phyloP scores from a whole-genome alignment of 2,888 invertebrate species.

The Himalopsyche japonica region DNA sequence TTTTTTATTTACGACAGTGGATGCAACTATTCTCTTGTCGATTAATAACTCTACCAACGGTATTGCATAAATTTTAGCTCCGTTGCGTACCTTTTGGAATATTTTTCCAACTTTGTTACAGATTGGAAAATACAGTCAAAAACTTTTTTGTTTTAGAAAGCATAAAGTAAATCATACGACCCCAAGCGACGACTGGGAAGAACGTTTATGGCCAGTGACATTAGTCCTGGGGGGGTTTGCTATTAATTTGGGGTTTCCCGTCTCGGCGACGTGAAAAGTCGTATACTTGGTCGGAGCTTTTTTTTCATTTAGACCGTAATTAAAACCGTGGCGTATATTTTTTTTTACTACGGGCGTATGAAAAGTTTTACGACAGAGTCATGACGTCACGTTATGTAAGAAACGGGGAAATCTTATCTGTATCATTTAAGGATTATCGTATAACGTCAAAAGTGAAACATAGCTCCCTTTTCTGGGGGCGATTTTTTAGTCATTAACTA shows the following conservation, averaged over 20 bases:
- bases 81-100: too few species aligned
- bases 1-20: too few species aligned
- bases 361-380: background rate
- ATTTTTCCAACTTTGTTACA: too few species aligned
- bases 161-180: background rate
- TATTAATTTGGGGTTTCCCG: background rate
- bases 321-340: background rate
- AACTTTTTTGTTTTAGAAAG: background rate
- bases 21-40: too few species aligned
- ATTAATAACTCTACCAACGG: too few species aligned
- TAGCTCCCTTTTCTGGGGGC: background rate
- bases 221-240: background rate
- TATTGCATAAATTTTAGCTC: too few species aligned
- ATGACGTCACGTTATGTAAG: background rate
- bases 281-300: background rate
- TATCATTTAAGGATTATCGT: background rate
- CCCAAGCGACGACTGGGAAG: background rate
- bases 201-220: background rate
- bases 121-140: too few species aligned
- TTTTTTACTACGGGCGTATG: background rate
- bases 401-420: background rate
- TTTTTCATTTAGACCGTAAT: background rate
- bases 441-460: background rate
- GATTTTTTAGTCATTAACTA: too few species aligned
- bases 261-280: background rate